Percentiles rank a stretch among this genome's conserved stretches.
Conservation (phyloP, 2,797 vertebrate genomes). For the Lagorchestes hirsutus region DNA sequence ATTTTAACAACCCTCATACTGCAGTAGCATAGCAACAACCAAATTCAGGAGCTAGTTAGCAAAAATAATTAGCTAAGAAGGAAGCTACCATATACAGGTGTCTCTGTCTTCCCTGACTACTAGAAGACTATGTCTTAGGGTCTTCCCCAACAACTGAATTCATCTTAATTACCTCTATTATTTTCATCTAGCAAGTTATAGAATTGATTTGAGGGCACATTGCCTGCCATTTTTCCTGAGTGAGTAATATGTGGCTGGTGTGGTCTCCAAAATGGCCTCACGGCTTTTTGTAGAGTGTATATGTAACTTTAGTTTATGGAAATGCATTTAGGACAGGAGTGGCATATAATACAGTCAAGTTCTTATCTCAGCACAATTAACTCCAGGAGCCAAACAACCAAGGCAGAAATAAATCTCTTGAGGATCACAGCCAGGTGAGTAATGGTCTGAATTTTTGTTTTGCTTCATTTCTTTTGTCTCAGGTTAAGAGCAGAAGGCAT, state of each 20-base stretch:
- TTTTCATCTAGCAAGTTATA: background rate
- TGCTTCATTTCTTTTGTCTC: background rate
- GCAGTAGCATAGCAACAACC: background rate
- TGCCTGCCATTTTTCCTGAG: background rate
- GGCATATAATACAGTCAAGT: background rate
- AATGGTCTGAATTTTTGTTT: background rate
- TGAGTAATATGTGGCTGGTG: background rate
- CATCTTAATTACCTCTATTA: background rate
- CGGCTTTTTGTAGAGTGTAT: background rate
- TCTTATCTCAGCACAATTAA: background rate
- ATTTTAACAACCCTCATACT: background rate
- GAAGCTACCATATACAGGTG: background rate
- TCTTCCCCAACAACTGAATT: background rate
- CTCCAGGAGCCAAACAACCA: background rate
- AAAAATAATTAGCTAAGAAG: background rate
- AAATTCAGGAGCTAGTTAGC: background rate
- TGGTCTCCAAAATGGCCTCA: background rate
- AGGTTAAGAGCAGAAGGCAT: background rate
- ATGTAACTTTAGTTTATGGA: background rate
- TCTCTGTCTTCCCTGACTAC: background rate
- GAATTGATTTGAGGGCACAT: background rate
- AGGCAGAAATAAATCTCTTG: background rate
- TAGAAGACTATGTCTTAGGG: background rate
- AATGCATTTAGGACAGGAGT: background rate
- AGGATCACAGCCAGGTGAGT: background rate